These are phyloP conservation scores for Cacoxenus indagator DNA, from an alignment of 2,888 invertebrate genomes.

Conservation along the genomic window DNA sequence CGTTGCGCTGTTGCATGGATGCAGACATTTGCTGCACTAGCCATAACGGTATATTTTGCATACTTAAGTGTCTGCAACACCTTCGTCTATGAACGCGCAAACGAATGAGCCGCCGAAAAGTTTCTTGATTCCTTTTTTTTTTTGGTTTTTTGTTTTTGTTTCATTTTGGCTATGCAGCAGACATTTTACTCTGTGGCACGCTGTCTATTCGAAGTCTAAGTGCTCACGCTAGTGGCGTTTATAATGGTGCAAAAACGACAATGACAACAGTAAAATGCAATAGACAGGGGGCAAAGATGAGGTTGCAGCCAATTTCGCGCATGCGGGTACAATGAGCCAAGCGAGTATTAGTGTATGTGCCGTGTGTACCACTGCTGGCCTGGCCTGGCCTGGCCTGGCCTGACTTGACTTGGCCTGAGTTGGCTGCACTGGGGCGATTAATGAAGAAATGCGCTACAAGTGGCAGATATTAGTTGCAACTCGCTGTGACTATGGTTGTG, in stretches of 20 bases:
- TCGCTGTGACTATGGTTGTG: background rate
- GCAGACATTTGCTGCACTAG: too few species aligned
- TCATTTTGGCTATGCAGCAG: background rate
- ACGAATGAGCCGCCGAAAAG: slow-evolving; percentile 13
- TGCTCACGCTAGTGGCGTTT: slow-evolving; percentile 1
- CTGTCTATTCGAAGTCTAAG: background rate
- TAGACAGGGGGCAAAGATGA: slow-evolving; percentile 5
- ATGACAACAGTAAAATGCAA: slow-evolving; percentile 26
- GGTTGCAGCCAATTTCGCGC: slow-evolving; percentile 5
- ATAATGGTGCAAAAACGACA: slow-evolving; percentile 26
- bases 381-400: background rate
- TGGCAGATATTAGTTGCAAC: slow-evolving; percentile 11
- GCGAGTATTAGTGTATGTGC: too few species aligned
- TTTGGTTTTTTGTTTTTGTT: background rate
- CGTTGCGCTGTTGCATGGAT: too few species aligned
- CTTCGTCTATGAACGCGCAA: background rate
- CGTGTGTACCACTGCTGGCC: background rate
- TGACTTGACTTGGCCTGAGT: background rate
- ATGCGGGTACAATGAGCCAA: slow-evolving; percentile 15
- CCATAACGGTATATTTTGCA: slow-evolving; percentile 12
- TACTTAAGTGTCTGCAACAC: slow-evolving; percentile 1
- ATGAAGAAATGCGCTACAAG: slow-evolving; percentile 17
- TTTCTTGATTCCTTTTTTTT: background rate
- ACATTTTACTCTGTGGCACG: background rate
- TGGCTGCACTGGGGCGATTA: slow-evolving; percentile 6